A percentile compares a stretch with the other conserved stretches of the same genome.
phyloP scores from a whole-genome alignment of 2,888 invertebrate species.

The Pyrgus malvae region DNA sequence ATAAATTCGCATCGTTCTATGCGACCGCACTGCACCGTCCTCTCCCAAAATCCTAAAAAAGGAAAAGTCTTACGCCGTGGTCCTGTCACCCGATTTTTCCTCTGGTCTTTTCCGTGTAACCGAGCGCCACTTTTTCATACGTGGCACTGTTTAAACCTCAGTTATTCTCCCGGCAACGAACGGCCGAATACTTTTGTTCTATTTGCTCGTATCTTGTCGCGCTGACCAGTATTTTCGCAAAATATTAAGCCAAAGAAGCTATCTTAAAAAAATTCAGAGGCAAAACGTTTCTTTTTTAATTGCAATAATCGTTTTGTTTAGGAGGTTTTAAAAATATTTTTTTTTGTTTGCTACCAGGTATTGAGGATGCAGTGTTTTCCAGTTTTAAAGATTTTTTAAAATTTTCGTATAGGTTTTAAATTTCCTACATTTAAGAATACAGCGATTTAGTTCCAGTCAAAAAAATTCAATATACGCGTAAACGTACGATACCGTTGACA shows the following conservation, averaged over 20 bases:
- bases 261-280: too few relatives aligned
- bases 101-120: conserved; percentile 82
- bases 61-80: conserved; percentile 72
- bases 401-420: too few relatives aligned
- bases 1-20: conserved; percentile 70
- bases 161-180: conserved; percentile 77
- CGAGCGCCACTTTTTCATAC: conserved; percentile 80
- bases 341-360: too few relatives aligned
- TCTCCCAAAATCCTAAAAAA: conserved; percentile 65
- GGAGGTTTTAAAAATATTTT: too few relatives aligned
- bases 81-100: conserved; percentile 79
- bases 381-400: too few relatives aligned
- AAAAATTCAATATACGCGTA: not conserved
- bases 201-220: conserved; percentile 75
- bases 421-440: too few relatives aligned
- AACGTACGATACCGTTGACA: not conserved
- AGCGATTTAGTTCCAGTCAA: too few relatives aligned
- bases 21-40: conserved; percentile 62
- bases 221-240: too few relatives aligned
- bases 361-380: too few relatives aligned
- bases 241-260: too few relatives aligned
- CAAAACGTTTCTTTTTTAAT: too few relatives aligned
- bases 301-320: too few relatives aligned
- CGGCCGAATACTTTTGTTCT: conserved; percentile 56
- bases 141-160: conserved; percentile 80